These are phyloP conservation scores for Hypomecis punctinalis DNA, from an alignment of 2,888 invertebrate species.

Conservation along the genomic window DNA sequence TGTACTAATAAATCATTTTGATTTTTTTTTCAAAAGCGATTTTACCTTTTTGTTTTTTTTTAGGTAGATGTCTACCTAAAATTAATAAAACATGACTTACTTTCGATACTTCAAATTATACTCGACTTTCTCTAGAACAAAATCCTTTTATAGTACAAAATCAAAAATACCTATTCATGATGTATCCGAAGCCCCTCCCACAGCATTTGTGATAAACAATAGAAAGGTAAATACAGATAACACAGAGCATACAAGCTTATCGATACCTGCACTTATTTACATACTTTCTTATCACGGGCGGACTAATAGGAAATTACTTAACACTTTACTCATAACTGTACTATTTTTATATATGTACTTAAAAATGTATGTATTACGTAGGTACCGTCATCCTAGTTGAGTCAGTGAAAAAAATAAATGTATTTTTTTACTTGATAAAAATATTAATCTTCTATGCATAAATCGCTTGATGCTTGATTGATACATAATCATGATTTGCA, in stretches of 20 bases:
- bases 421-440: no score
- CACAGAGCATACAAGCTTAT: constrained; percentile 56
- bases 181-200: constrained; percentile 44
- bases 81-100: no score
- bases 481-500: no score
- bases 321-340: constrained; percentile 20
- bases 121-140: background rate
- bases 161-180: constrained; percentile 11
- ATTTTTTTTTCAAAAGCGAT: no score
- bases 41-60: no score
- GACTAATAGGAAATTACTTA: constrained; percentile 50
- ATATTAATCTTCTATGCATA: no score
- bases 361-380: no score
- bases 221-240: constrained; percentile 64
- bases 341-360: background rate
- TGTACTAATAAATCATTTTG: no score
- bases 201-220: constrained; percentile 55
- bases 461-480: no score
- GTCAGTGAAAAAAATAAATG: no score
- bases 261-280: constrained; percentile 54
- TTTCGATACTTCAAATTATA: background rate
- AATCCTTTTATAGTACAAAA: background rate
- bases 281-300: constrained; percentile 51
- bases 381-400: no score
- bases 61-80: no score